Base-by-base conservation (phyloP, 2,113 vertebrate genomes). In the Grammomys dolichurus region DNA sequence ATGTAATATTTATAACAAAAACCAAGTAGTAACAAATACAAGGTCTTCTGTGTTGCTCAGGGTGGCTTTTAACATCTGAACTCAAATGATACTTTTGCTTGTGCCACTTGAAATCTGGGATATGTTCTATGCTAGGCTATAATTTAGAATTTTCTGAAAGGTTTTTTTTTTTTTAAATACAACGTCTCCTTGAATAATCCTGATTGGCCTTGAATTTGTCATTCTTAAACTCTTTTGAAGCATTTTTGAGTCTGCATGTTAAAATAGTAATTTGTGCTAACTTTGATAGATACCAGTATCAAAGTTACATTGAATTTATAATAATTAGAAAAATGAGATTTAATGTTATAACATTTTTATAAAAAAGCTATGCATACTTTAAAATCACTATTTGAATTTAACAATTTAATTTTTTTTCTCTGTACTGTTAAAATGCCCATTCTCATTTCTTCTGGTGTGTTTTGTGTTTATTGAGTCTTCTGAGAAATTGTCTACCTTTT, bases 311-410 rank as follows among this genome's bases (percentile, higher is more conserved):
- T 60, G 20, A 82, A 82, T 24, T 82, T 82, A 33, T 13, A 81
- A n/a, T 82, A 82, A n/a, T 40, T 58, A 22, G 11, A n/a, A 58
- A 40, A 60, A 58, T 81, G 51, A 20, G 20, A 58, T 82, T 58
- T 60, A 56, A 56, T 81, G 54, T 20, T 56, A 81, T 2, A 80
- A 80, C 51, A 40, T 82, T 82, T 60, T 60, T 60, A 84, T 63
- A 60, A 86, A 96, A 7, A 19, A 69, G 9, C 36, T n/a, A n/a
- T 82, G 54, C 8, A 82, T 82, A 81, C 58, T 67, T 22, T 82
- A n/a, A 86, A 90, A 81, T 31, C 33, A 36, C 63, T 88, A 40
- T 88, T 31, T 88, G 70, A 94, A 70, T n/a, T 33, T 91, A 85
- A 72, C 76, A 56, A 73, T 85, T 73, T 89, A 56, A 54, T 60